A percentile compares a stretch with the other conserved stretches of the same genome.
phyloP scores from a whole-genome alignment of 2,888 invertebrate genomes.

The Megalurothrips usitatus region DNA sequence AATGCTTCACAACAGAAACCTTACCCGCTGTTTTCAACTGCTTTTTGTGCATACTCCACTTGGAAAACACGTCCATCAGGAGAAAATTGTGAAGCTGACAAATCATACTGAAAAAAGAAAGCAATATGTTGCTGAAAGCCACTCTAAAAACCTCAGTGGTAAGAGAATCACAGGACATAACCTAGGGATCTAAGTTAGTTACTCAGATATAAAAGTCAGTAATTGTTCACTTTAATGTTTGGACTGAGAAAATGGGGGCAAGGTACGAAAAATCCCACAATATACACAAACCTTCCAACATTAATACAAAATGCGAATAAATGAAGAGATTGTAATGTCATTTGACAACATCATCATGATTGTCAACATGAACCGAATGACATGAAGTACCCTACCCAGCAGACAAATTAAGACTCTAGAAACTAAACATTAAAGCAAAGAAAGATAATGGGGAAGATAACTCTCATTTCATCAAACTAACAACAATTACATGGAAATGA shows the following conservation, averaged over 20 bases:
- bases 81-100: constrained; percentile 99
- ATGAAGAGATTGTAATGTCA: not conserved
- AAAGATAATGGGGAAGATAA: too few relatives aligned
- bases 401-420: not conserved
- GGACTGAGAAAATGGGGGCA: not conserved
- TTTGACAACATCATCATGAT: constrained; percentile 25
- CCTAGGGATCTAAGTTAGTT: constrained; percentile 15
- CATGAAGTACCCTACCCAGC: not conserved
- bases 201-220: constrained; percentile 24
- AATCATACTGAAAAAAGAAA: constrained; percentile 76
- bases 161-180: constrained; percentile 19
- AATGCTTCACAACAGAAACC: constrained; percentile 38
- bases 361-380: not conserved
- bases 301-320: not conserved
- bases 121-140: not conserved
- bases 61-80: constrained; percentile 99
- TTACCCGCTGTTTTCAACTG: constrained; percentile 93
- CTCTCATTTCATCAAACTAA: not conserved
- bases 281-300: not conserved
- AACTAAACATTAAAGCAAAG: not conserved
- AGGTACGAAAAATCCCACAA: not conserved
- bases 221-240: not conserved
- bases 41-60: constrained; percentile 99
- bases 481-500: not conserved
- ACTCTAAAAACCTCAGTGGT: constrained; percentile 7